These are phyloP conservation scores for Sitta carolinensis DNA, from an alignment of 2,797 vertebrate species.

Conservation along the genomic window DNA sequence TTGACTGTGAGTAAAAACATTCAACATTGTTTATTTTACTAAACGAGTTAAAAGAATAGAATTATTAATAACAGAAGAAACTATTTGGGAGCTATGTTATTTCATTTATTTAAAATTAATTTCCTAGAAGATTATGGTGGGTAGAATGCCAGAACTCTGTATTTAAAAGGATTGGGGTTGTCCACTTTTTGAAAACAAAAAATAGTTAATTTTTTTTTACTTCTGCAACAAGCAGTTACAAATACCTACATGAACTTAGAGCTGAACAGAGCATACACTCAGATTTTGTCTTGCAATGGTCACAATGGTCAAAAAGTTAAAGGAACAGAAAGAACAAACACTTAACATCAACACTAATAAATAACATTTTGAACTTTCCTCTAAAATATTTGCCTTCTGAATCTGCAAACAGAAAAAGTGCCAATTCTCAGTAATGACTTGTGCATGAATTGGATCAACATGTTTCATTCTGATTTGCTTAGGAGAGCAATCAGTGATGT, in stretches of 20 bases:
- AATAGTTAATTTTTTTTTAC: background rate
- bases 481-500: background rate
- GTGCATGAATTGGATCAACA: background rate
- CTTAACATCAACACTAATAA: background rate
- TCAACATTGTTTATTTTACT: background rate
- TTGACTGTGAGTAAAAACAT: background rate
- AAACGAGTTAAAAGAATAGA: background rate
- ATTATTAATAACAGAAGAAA: background rate
- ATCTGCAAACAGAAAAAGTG: background rate
- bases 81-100: background rate
- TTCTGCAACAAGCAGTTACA: background rate
- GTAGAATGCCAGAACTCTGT: background rate
- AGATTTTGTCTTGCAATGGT: background rate
- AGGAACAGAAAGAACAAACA: background rate
- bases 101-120: background rate
- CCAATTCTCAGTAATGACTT: background rate
- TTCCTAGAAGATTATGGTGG: background rate
- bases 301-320: background rate
- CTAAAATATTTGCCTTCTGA: background rate
- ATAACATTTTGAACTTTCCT: background rate
- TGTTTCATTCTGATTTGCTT: background rate
- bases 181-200: background rate
- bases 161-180: background rate
- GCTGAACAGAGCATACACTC: background rate
- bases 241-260: background rate